Evolutionary conservation across 1,140 invertebrate species (phyloP).

Genomic region (Pogonomyrmex californicus): DNA sequence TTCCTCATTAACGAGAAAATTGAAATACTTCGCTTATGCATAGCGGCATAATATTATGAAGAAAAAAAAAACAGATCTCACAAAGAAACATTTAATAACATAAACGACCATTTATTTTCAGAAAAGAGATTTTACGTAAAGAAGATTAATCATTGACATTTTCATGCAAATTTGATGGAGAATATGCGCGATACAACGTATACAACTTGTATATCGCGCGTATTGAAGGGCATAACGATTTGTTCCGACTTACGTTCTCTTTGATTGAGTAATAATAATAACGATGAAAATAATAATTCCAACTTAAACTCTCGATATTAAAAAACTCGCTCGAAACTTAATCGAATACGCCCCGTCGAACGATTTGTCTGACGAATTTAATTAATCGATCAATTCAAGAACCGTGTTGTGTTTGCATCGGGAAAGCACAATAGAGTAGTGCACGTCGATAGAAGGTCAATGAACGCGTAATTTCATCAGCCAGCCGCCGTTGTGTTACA

Average conservation of each 20-base stretch:
- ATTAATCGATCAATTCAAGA: constrained; percentile 62
- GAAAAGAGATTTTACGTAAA: background rate
- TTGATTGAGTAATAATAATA: background rate
- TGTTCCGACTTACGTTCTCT: background rate
- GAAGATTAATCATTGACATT: background rate
- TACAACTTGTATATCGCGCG: background rate
- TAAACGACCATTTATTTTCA: constrained; percentile 15
- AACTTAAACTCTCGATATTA: background rate
- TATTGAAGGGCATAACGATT: background rate
- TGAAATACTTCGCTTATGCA: constrained; percentile 50
- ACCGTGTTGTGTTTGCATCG: constrained; percentile 56
- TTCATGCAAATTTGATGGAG: background rate
- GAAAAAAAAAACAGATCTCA: background rate
- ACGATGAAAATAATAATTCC: background rate
- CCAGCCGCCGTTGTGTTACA: constrained; percentile 49
- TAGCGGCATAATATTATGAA: constrained; percentile 42
- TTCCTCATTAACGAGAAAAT: constrained; percentile 63
- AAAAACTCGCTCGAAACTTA: constrained; percentile 16
- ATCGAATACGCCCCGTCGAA: constrained; percentile 9
- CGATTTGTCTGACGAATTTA: constrained; percentile 39
- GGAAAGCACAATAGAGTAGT: constrained; percentile 58
- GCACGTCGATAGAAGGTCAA: constrained; percentile 56
- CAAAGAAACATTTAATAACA: constrained; percentile 26
- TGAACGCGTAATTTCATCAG: constrained; percentile 63
- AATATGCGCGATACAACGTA: background rate